phyloP scores from a whole-genome alignment of 2,113 vertebrate species.

The Nothoprocta perdicaria region DNA sequence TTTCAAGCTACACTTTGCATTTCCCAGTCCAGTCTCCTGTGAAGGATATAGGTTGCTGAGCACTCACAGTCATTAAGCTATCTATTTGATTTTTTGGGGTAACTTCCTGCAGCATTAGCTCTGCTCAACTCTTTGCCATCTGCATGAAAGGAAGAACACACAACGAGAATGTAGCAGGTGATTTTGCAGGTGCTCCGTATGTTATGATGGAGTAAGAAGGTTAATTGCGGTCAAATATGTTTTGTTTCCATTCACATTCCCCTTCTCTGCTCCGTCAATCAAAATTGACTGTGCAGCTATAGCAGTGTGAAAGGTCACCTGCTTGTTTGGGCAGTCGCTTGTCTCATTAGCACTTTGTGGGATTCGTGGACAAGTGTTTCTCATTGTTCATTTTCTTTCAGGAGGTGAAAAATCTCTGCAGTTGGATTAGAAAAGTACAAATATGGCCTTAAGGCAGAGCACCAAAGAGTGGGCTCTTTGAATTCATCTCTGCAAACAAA shows the following conservation, averaged over 20 bases:
- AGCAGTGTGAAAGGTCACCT: not conserved
- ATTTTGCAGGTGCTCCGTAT: not conserved
- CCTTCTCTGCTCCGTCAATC: not conserved
- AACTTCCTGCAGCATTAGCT: not conserved
- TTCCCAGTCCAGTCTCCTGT: fast-evolving
- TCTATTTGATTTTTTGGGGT: not conserved
- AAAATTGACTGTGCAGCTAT: not conserved
- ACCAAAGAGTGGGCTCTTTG: not conserved
- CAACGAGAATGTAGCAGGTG: not conserved
- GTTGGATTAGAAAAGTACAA: not conserved
- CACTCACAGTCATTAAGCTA: fast-evolving
- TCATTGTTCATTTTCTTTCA: not conserved
- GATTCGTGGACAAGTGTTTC: not conserved
- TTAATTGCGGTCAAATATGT: not conserved
- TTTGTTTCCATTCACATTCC: not conserved
- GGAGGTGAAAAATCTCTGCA: not conserved
- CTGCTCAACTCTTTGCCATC: not conserved
- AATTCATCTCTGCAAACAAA: not conserved
- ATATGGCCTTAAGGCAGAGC: not conserved
- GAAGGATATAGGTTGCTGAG: fast-evolving
- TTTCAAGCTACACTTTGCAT: not conserved
- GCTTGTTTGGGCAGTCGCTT: not conserved
- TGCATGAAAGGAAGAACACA: not conserved
- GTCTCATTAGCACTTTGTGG: not conserved
- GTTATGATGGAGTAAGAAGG: not conserved